Base-by-base conservation (phyloP, 2,113 vertebrate genomes). In the Nothocercus julius region DNA sequence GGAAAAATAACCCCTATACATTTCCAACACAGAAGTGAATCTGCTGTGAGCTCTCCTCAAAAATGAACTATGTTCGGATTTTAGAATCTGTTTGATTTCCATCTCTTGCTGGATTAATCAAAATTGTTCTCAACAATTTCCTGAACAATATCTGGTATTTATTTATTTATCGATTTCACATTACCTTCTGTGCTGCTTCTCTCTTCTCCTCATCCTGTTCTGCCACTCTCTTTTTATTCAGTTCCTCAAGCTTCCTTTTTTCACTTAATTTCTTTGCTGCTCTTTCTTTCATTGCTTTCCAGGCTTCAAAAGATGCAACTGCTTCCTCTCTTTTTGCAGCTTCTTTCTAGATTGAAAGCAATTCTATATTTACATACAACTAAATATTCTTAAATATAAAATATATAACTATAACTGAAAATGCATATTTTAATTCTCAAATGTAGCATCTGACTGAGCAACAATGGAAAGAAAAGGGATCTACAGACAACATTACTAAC, bases 281-380 rank as follows among this genome's bases (percentile, higher is more conserved):
- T 86, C 97, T 98, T 53, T 73, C 88, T 92, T 99, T 99, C 96
- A 98, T 99, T 77, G 98, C 97, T 87, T 99, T 99, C 99, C 99
- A 99, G 36, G 99, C 98, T 87, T 98, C 97, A 84, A 98, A 99
- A 25, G 98, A 98, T 12, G 98, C 98, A 82, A 97, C 94, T 24
- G 98, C 98, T 88, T 98, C 98, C 75, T 98, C 97, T 96, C 95
- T 98, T 97, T 98, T 99, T 72, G 97, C 70, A 44, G 96, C 96
- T 96, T 87, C 97, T 91, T 98, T 91, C 98, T 98, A 44, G 49
- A 85, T 90, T 59, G 59, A 49, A 95, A 82, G 45, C 54, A 72
- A 79, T 38, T 24, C 18, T 32, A 87, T 5, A 72, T 54, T 95
- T 68, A 86, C 83, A 87, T 36, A 30, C 9, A 49, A 12, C 82